These are phyloP conservation scores for Oxyura jamaicensis DNA, from an alignment of 2,113 vertebrate genomes.

Conservation along the genomic window DNA sequence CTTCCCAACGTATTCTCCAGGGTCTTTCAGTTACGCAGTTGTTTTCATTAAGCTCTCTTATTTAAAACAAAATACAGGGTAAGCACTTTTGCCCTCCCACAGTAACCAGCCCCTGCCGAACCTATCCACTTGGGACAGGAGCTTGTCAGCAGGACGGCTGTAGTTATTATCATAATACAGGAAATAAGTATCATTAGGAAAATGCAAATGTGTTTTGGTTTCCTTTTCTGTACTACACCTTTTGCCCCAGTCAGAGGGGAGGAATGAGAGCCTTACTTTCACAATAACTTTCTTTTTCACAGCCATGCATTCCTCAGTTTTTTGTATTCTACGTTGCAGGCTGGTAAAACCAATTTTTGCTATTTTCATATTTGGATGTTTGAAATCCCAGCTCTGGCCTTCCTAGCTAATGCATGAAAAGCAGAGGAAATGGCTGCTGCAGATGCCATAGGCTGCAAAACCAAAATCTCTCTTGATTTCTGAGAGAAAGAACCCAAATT, in stretches of 20 bases:
- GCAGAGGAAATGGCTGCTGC: background rate
- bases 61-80: conserved; percentile 57
- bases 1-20: conserved; percentile 27
- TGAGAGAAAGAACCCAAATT: background rate
- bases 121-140: background rate
- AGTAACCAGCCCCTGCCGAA: background rate
- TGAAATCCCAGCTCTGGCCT: background rate
- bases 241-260: background rate
- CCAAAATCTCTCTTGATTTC: background rate
- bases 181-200: background rate
- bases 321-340: background rate
- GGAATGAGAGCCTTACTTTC: background rate
- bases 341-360: background rate
- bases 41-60: conserved; percentile 61
- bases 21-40: conserved; percentile 35
- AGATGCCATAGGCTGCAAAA: background rate
- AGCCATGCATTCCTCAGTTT: background rate
- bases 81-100: background rate
- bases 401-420: background rate
- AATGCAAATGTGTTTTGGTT: background rate
- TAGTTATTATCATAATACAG: background rate
- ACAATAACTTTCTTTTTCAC: background rate
- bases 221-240: background rate
- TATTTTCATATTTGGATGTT: background rate
- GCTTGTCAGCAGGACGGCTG: background rate